phyloP scores from a whole-genome alignment of 2,113 vertebrate species.

The Zosterops japonicus region DNA sequence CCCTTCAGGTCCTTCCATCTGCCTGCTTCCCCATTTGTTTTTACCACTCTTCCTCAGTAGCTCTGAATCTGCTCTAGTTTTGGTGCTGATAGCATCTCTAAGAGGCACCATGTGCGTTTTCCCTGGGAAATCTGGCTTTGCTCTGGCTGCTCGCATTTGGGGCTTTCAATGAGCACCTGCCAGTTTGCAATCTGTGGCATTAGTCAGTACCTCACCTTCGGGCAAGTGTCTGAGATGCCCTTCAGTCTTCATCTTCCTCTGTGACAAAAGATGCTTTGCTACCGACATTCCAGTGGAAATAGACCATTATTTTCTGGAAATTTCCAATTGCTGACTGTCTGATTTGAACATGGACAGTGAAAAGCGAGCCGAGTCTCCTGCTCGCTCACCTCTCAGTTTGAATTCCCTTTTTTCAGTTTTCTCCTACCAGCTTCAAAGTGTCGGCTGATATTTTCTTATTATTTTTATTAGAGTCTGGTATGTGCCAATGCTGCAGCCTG shows the following conservation, averaged over 20 bases:
- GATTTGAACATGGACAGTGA: background rate
- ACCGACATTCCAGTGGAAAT: background rate
- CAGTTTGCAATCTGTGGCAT: conserved; percentile 7
- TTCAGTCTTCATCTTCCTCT: conserved; percentile 5
- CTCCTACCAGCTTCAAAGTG: background rate
- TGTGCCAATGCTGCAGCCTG: background rate
- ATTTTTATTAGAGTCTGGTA: background rate
- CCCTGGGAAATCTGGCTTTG: background rate
- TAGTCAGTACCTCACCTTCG: background rate
- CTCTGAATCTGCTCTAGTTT: background rate
- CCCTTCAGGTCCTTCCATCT: background rate
- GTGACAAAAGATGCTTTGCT: background rate
- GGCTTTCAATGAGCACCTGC: conserved; percentile 5
- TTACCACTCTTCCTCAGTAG: background rate
- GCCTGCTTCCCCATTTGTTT: background rate
- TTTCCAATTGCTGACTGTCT: background rate
- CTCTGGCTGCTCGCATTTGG: background rate
- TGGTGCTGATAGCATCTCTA: background rate
- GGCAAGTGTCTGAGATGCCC: background rate
- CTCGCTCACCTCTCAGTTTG: background rate
- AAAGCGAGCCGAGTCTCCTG: background rate
- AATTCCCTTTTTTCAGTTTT: background rate
- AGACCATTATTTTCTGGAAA: conserved; percentile 22
- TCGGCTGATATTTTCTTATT: background rate
- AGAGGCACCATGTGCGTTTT: background rate